phyloP scores from a whole-genome alignment of 2,797 vertebrate species.

The Phaenicophaeus curvirostris region DNA sequence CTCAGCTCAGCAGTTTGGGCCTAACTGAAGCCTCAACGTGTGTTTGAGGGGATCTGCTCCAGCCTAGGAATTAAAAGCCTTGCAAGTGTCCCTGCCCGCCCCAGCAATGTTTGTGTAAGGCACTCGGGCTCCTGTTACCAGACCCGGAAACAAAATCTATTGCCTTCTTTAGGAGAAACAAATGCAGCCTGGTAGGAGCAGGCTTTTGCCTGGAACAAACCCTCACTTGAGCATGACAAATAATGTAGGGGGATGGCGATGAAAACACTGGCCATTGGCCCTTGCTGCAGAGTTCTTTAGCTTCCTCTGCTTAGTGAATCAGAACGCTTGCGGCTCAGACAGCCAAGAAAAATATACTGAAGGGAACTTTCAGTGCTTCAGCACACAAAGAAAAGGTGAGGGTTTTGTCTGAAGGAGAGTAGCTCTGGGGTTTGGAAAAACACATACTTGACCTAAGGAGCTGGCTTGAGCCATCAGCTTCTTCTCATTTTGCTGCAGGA shows the following conservation, averaged over 20 bases:
- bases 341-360: conserved; percentile 63
- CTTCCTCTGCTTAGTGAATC: conserved; percentile 52
- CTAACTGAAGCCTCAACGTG: neutral
- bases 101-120: neutral
- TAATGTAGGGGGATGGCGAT: conserved; percentile 13
- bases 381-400: conserved; percentile 45
- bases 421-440: conserved; percentile 22
- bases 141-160: conserved; percentile 51
- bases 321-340: neutral
- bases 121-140: conserved; percentile 9
- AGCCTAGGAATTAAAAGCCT: neutral
- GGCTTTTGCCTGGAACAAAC: conserved; percentile 29
- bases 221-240: conserved; percentile 40
- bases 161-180: conserved; percentile 49
- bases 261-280: conserved; percentile 26
- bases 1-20: neutral
- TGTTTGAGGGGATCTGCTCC: neutral
- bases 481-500: neutral
- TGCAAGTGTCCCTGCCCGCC: neutral
- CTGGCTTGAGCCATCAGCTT: neutral
- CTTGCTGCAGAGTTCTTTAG: neutral
- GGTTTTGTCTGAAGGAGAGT: conserved; percentile 33
- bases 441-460: neutral
- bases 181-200: neutral
- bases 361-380: conserved; percentile 45